Evolutionary conservation across 2,797 vertebrate genomes (phyloP), one percentile per base, ranked within the genome.

Genomic region (Coccyzus lansbergi): DNA sequence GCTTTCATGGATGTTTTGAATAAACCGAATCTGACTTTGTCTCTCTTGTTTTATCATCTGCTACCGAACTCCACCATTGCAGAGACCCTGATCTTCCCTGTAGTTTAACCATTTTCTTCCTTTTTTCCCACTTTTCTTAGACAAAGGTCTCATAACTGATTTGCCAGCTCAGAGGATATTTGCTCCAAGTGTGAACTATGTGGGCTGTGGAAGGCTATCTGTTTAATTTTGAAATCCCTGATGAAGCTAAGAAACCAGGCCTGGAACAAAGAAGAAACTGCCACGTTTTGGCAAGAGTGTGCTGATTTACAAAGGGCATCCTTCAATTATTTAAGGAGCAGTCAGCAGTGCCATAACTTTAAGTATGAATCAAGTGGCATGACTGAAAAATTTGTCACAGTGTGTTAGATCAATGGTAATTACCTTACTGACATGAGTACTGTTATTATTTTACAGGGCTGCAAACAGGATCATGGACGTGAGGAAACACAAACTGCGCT

Each of bases 361-460:
- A 96, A 97, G 98, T 97, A 99, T 99, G 98, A 99, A 99, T 99
- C 98, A 99, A 95, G 95, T 96, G 96, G 96, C 97, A 97, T 97
- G 98, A 96, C 97, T 96, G 97, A 98, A 97, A 97, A 98, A 98
- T 98, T 98, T 99, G 99, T 99, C 99, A 99, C 98, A 97, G 97
- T 97, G 98, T 98, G 98, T 97, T 98, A 98, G 99, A 99, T 99
- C 99, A 99, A 99, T 99, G 99, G 98, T 99, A 99, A 99, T 99
- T 99, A 99, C 98, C 98, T 98, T 98, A 98, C 98, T 99, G 99
- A 99, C 99, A 99, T 94, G 98, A 99, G 98, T 99, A 98, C 98
- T 98, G 98, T 99, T 99, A 99, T 99, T 99, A 99, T 98, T 98
- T 99, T 99, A 99, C 99, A 99, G 99, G 98, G 98, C 99, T 98